A percentile compares a stretch with the other conserved stretches of the same genome.
phyloP scores from a whole-genome alignment of 1,140 invertebrate species.

The Pomacea maculata region DNA sequence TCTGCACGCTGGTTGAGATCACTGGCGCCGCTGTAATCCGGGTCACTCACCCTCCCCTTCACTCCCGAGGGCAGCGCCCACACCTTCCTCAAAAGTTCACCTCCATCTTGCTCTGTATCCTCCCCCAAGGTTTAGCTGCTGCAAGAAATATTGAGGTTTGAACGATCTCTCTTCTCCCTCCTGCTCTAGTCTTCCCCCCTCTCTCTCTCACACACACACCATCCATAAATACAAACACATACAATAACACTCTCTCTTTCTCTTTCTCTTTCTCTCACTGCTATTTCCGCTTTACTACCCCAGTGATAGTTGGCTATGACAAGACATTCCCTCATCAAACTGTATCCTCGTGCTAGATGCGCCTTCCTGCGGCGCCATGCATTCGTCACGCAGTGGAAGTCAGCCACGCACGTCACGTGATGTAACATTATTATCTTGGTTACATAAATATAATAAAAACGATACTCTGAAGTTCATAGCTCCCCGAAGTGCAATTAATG shows the following conservation, averaged over 20 bases:
- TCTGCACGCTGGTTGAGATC: too few species aligned
- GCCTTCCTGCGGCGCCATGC: too few species aligned
- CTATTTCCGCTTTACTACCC: background rate
- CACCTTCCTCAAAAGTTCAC: too few species aligned
- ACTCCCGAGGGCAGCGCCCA: too few species aligned
- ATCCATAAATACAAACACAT: background rate
- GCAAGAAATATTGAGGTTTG: too few species aligned
- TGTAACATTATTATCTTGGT: background rate
- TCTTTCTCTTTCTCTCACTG: background rate
- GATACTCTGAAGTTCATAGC: background rate
- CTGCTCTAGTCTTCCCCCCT: background rate
- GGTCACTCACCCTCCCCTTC: too few species aligned
- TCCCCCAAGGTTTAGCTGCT: too few species aligned
- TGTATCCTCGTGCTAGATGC: too few species aligned
- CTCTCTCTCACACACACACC: background rate
- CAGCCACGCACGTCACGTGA: background rate
- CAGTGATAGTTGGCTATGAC: background rate
- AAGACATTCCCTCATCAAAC: too few species aligned
- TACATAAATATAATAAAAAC: background rate
- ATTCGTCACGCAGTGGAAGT: background rate
- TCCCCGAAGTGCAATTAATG: too few species aligned
- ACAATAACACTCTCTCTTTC: background rate
- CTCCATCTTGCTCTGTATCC: too few species aligned
- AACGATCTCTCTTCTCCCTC: background rate
- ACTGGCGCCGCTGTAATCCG: too few species aligned